These are phyloP conservation scores for Henicopernis longicauda DNA, from an alignment of 2,113 vertebrate genomes.

Conservation along the genomic window DNA sequence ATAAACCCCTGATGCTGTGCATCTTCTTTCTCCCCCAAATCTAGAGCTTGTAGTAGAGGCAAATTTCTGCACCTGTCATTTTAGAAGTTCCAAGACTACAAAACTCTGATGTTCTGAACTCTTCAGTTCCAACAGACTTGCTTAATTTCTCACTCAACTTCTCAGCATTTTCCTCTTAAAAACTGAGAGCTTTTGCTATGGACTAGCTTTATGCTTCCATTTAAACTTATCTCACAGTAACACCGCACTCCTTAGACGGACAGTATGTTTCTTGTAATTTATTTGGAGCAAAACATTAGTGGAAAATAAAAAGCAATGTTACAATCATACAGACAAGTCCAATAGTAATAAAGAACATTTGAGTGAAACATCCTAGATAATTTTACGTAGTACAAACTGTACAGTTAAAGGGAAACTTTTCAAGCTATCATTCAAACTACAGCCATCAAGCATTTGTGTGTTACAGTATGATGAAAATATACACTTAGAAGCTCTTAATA, in stretches of 20 bases:
- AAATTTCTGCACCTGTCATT: background rate
- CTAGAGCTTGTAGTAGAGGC: background rate
- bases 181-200: background rate
- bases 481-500: background rate
- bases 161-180: background rate
- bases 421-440: background rate
- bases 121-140: background rate
- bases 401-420: background rate
- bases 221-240: background rate
- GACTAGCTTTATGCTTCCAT: background rate
- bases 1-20: background rate
- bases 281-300: background rate
- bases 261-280: rapidly evolving
- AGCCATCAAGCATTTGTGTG: background rate
- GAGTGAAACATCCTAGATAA: background rate
- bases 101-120: background rate
- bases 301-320: background rate
- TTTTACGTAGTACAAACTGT: background rate
- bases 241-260: background rate
- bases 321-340: background rate
- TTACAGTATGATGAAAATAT: background rate
- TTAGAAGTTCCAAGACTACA: background rate
- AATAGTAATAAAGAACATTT: background rate
- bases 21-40: background rate
- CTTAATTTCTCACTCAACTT: background rate